These are phyloP conservation scores for Amphibalanus amphitrite DNA, from an alignment of 1,140 invertebrate genomes.

Conservation along the genomic window DNA sequence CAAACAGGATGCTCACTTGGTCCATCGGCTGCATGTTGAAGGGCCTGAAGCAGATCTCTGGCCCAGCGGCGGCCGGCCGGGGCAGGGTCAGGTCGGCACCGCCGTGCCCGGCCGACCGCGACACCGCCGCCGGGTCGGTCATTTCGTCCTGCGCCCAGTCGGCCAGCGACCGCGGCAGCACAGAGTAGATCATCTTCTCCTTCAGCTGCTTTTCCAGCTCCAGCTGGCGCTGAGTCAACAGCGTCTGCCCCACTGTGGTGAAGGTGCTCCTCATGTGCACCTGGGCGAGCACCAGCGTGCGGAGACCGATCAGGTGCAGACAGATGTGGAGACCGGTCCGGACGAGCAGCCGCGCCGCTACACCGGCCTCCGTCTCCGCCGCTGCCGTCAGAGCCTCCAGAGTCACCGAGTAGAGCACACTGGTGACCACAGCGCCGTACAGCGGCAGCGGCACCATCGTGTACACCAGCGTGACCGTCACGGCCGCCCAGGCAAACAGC, in stretches of 20 bases:
- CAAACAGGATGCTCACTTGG: constrained; percentile 74
- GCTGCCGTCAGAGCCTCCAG: constrained; percentile 42
- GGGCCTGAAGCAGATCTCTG: constrained; percentile 54
- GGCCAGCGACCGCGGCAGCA: constrained; percentile 58
- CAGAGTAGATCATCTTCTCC: constrained; percentile 92
- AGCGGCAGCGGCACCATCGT: constrained; percentile 80
- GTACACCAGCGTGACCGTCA: constrained; percentile 72
- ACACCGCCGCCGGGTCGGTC: constrained; percentile 33
- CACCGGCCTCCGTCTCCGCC: constrained; percentile 13
- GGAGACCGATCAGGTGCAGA: constrained; percentile 78
- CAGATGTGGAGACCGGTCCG: constrained; percentile 65
- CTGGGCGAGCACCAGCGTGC: constrained; percentile 81
- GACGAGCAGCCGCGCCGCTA: constrained; percentile 34
- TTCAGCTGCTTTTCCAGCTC: constrained; percentile 86
- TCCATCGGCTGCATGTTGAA: constrained; percentile 90
- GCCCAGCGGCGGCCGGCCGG: constrained; percentile 47
- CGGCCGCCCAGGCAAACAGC: constrained; percentile 51
- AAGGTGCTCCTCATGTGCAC: constrained; percentile 85
- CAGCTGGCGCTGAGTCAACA: constrained; percentile 65
- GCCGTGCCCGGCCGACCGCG: constrained; percentile 63
- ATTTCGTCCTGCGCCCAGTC: constrained; percentile 59
- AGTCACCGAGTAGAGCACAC: constrained; percentile 54
- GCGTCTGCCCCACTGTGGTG: constrained; percentile 87
- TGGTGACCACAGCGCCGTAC: constrained; percentile 59
- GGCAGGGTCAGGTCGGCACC: constrained; percentile 34